A percentile compares a stretch with the other conserved stretches of the same genome.
phyloP scores from a whole-genome alignment of 2,888 invertebrate genomes.

The Lobophora halterata region DNA sequence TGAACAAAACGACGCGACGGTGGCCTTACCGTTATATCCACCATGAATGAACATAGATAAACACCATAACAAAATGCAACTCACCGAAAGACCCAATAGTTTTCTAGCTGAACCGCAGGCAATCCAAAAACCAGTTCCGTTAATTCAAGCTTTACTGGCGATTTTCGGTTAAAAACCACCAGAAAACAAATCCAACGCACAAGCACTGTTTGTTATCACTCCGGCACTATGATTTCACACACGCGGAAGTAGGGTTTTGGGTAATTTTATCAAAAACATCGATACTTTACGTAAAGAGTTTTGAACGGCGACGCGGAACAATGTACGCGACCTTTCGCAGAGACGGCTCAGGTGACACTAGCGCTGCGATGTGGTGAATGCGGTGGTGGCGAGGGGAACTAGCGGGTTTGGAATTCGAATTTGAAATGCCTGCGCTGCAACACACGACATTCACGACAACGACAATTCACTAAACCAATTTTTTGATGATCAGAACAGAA shows the following conservation, averaged over 20 bases:
- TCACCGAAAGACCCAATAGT: slow-evolving; percentile 60
- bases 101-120: slow-evolving; percentile 43
- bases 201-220: slow-evolving; percentile 50
- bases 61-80: slow-evolving; percentile 62
- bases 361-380: slow-evolving; percentile 20
- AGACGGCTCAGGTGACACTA: slow-evolving; percentile 30
- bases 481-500: too few relatives aligned
- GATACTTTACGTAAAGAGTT: slow-evolving; percentile 65
- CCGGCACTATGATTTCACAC: slow-evolving; percentile 53
- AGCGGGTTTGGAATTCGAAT: slow-evolving; percentile 24
- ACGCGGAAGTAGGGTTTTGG: slow-evolving; percentile 43
- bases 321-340: slow-evolving; percentile 20
- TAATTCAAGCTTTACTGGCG: slow-evolving; percentile 61
- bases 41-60: slow-evolving; percentile 52
- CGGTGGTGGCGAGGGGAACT: slow-evolving; percentile 20
- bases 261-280: slow-evolving; percentile 50
- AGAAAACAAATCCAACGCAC: slow-evolving; percentile 51
- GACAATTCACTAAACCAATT: too few relatives aligned
- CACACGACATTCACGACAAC: too few relatives aligned
- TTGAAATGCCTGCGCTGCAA: slow-evolving; percentile 12
- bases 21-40: slow-evolving; percentile 44
- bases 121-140: slow-evolving; percentile 65
- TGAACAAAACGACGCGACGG: slow-evolving; percentile 27
- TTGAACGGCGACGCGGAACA: slow-evolving; percentile 32
- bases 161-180: slow-evolving; percentile 65